Evolutionary conservation across 2,888 invertebrate genomes (phyloP).

Genomic region (Steromphala cineraria): DNA sequence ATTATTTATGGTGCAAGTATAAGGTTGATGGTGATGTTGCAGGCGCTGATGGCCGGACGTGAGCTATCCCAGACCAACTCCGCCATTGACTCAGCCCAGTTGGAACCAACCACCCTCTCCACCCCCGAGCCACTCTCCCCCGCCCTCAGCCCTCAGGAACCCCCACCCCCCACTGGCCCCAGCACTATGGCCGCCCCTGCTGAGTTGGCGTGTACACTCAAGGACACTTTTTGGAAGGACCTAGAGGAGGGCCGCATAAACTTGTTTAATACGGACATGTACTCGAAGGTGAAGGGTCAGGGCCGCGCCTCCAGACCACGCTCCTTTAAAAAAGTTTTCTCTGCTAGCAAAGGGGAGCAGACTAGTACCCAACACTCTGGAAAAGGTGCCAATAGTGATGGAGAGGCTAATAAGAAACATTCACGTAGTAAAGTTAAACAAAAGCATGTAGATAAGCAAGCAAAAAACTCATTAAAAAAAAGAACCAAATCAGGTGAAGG

Average conservation of each 20-base stretch:
- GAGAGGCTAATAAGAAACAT: constrained; percentile 19
- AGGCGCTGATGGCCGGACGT: constrained; percentile 54
- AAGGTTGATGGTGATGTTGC: neutral
- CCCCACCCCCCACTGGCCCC: neutral
- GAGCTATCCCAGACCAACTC: neutral
- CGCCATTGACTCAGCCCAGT: too few species aligned
- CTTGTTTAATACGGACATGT: constrained; percentile 72
- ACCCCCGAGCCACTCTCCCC: neutral
- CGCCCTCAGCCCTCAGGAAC: neutral
- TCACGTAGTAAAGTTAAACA: constrained; percentile 11
- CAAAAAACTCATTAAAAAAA: neutral
- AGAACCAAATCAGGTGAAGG: neutral
- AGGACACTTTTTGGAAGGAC: constrained; percentile 74
- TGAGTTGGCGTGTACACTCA: constrained; percentile 50
- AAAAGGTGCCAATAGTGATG: neutral
- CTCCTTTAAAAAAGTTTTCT: constrained; percentile 36
- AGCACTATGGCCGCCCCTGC: neutral
- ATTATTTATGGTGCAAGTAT: neutral
- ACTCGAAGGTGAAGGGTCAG: constrained; percentile 72
- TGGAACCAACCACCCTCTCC: too few species aligned
- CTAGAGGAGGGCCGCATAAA: constrained; percentile 73
- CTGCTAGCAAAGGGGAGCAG: neutral
- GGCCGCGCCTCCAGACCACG: constrained; percentile 54
- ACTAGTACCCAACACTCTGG: neutral
- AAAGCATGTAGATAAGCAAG: neutral